phyloP scores from a whole-genome alignment of 2,888 invertebrate species.

The Cataglyphis livida region DNA sequence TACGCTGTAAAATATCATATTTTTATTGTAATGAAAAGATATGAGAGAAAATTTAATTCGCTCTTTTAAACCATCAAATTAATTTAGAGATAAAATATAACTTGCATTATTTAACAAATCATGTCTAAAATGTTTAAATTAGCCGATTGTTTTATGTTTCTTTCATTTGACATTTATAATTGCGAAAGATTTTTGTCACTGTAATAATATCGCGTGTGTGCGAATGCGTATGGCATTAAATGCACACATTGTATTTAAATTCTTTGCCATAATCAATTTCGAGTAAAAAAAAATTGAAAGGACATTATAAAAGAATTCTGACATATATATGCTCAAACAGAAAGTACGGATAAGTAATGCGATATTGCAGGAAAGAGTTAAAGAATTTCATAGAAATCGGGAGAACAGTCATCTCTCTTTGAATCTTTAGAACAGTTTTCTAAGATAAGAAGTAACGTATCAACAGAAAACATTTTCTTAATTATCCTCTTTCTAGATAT shows the following conservation, averaged over 20 bases:
- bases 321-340: slow-evolving; percentile 10
- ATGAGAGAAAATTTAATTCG: neutral
- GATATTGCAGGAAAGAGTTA: slow-evolving; percentile 24
- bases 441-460: slow-evolving; percentile 54
- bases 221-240: neutral
- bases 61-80: neutral
- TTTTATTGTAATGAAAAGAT: neutral
- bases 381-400: slow-evolving; percentile 35
- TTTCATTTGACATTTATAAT: neutral
- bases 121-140: neutral
- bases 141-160: neutral
- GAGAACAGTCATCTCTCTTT: slow-evolving; percentile 29
- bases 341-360: neutral
- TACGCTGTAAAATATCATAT: neutral
- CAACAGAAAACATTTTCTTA: slow-evolving; percentile 60
- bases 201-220: neutral
- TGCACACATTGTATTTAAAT: neutral
- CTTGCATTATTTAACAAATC: neutral
- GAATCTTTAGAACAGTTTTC: slow-evolving; percentile 60
- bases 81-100: slow-evolving; percentile 2
- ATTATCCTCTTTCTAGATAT: slow-evolving; percentile 60
- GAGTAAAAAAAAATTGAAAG: neutral
- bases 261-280: neutral
- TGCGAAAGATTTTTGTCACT: neutral
- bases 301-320: neutral